Base-by-base conservation (phyloP, 2,113 vertebrate genomes). In the Tetrao urogallus region DNA sequence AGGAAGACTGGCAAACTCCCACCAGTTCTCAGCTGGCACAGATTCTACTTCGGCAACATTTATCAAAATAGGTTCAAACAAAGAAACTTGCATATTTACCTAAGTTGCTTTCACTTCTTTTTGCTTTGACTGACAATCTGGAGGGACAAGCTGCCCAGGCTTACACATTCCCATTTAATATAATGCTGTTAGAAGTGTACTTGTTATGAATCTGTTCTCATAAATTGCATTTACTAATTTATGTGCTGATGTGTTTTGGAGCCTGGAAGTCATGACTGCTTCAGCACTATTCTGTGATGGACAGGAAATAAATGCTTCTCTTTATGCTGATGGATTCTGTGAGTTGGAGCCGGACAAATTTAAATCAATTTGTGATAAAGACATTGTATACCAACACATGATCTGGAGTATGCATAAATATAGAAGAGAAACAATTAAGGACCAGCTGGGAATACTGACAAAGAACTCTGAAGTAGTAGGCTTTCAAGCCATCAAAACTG, bases 321-420 rank as follows among this genome's bases (percentile, higher is more conserved):
- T 94, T 97, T 94, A 86, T 78, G 85, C 61, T 82, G 94, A 93
- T 92, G 87, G 91, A 94, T 91, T 94, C 83, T 56, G 82, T 83
- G 84, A 77, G 80, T 76, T 91, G 88, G 91, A 94, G 85, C 64
- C 25, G n/a, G 82, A 94, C 86, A 94, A 89, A 56, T 82, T 94
- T 96, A 94, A 94, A 95, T 96, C 82, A 93, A 94, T 84, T 94
- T 84, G 38, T 75, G 80, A 95, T 89, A 93, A 92, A 91, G 61
- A 82, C 57, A 85, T 61, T 80, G 91, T 84, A 58, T 92, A 95
- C 21, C 82, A 82, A 86, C 77, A 75, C 60, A 94, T 94, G 94
- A 86, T 91, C 73, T 91, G 73, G 72, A 86, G 70, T 76, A 86
- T 0, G 0, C 66, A 81, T 90, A 94, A 94, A 94, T 88, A 91